phyloP scores from a whole-genome alignment of 2,888 invertebrate species.

The Acanthosepion lycidas region DNA sequence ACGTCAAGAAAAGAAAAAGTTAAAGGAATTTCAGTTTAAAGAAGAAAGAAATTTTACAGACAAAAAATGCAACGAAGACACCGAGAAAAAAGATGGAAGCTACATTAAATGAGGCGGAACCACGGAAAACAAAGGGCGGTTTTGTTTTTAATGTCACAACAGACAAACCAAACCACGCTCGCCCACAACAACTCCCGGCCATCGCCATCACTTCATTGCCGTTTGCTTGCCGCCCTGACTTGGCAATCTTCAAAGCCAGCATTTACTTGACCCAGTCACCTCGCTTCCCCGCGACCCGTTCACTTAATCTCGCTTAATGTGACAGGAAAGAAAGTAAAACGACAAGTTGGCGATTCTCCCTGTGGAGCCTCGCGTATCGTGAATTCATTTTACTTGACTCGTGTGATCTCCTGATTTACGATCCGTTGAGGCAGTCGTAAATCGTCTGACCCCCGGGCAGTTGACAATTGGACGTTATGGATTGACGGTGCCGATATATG shows the following conservation, averaged over 20 bases:
- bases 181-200: too few relatives aligned
- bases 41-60: neutral
- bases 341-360: too few relatives aligned
- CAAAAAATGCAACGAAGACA: neutral
- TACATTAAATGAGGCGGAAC: too few relatives aligned
- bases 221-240: too few relatives aligned
- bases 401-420: constrained; percentile 33
- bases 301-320: neutral
- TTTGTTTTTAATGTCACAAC: too few relatives aligned
- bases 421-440: neutral
- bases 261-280: too few relatives aligned
- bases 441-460: constrained; percentile 12
- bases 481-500: neutral
- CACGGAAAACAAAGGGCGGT: too few relatives aligned
- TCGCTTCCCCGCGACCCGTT: neutral
- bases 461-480: constrained; percentile 11
- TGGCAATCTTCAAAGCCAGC: too few relatives aligned
- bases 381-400: neutral
- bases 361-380: too few relatives aligned
- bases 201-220: too few relatives aligned
- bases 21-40: neutral
- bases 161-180: too few relatives aligned
- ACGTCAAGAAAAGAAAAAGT: neutral
- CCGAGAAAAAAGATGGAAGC: too few relatives aligned
- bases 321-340: neutral